phyloP scores from a whole-genome alignment of 2,797 vertebrate genomes.

The Alfaro cultratus region DNA sequence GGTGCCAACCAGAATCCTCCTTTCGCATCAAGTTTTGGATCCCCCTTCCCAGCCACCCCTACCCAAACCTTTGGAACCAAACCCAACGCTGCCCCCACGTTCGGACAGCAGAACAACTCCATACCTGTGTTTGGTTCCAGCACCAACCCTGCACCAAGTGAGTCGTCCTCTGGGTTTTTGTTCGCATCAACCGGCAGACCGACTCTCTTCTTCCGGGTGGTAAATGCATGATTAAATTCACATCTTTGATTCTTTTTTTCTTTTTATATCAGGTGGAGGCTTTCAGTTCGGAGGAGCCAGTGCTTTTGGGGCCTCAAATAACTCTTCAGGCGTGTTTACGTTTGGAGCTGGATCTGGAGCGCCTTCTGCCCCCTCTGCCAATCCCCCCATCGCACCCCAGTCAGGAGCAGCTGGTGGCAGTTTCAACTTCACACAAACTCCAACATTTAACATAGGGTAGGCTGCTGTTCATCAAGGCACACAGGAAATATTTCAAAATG shows the following conservation, averaged over 20 bases:
- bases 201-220: neutral
- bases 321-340: slow-evolving; percentile 84
- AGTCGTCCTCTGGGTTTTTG: slow-evolving; percentile 1
- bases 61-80: slow-evolving; percentile 87
- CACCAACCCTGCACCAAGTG: slow-evolving; percentile 73
- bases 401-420: slow-evolving; percentile 64
- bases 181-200: neutral
- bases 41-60: slow-evolving; percentile 83
- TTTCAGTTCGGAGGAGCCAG: slow-evolving; percentile 90
- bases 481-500: neutral
- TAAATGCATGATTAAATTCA: slow-evolving; percentile 2
- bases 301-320: slow-evolving; percentile 84
- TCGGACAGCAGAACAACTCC: slow-evolving; percentile 86
- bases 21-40: slow-evolving; percentile 89
- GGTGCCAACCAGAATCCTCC: slow-evolving; percentile 83
- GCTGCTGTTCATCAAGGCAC: slow-evolving; percentile 24
- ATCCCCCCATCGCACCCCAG: slow-evolving; percentile 80
- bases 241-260: neutral
- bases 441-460: slow-evolving; percentile 89
- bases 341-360: slow-evolving; percentile 81
- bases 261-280: slow-evolving; percentile 73
- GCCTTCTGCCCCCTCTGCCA: slow-evolving; percentile 75
- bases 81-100: slow-evolving; percentile 82
- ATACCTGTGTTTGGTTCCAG: slow-evolving; percentile 86
- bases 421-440: slow-evolving; percentile 83